Evolutionary conservation across 2,888 invertebrate species (phyloP).

Genomic region (Doris montereyensis): DNA sequence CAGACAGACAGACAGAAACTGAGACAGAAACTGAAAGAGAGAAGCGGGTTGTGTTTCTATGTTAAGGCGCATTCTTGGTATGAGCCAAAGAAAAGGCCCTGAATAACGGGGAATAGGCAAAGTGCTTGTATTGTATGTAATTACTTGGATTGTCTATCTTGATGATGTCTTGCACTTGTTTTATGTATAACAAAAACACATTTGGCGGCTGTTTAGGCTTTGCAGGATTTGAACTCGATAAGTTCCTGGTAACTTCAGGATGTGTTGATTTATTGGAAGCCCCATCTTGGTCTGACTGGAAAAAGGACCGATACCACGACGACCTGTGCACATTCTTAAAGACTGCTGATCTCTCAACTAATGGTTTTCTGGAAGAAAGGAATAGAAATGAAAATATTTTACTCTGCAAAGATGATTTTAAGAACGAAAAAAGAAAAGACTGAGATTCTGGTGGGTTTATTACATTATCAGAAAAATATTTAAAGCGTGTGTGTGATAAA

Average conservation of each 20-base stretch:
- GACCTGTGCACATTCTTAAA: background rate
- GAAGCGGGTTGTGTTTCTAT: background rate
- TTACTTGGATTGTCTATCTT: too few species aligned
- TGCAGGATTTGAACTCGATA: background rate
- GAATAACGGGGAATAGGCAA: too few species aligned
- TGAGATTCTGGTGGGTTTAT: too few species aligned
- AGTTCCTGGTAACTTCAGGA: background rate
- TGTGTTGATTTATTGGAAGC: background rate
- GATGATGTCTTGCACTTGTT: background rate
- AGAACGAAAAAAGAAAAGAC: too few species aligned
- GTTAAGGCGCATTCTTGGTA: background rate
- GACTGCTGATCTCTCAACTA: too few species aligned
- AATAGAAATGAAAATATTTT: too few species aligned
- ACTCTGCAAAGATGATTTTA: too few species aligned
- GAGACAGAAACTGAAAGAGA: background rate
- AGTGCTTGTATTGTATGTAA: too few species aligned
- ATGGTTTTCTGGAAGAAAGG: too few species aligned
- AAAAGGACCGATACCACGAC: background rate
- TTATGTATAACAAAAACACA: background rate
- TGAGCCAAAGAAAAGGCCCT: background rate
- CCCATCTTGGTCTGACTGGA: background rate
- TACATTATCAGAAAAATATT: too few species aligned
- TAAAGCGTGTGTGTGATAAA: too few species aligned
- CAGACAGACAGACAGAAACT: conserved; percentile 16
- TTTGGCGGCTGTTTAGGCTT: background rate